Evolutionary conservation across 2,888 invertebrate species (phyloP).

Genomic region (Thera britannica): DNA sequence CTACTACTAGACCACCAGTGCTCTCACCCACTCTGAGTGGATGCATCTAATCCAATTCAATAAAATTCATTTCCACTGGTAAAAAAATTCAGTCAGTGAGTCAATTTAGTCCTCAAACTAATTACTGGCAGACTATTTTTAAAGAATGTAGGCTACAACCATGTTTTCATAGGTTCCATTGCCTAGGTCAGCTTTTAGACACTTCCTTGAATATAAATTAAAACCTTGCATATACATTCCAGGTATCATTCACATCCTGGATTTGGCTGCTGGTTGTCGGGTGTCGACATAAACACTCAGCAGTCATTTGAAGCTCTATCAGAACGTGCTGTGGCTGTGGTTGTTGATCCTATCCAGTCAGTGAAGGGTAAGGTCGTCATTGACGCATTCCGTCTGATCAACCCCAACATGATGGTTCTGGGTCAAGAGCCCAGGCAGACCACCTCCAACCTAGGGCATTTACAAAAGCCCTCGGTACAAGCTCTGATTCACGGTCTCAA

Average conservation of each 20-base stretch:
- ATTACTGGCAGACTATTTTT: no score
- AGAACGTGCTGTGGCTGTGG: slow-evolving; percentile 99
- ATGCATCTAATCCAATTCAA: no score
- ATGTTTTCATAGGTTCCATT: no score
- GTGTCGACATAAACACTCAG: slow-evolving; percentile 99
- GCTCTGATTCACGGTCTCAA: slow-evolving; percentile 99
- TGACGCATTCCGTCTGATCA: slow-evolving; percentile 99
- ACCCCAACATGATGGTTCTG: slow-evolving; percentile 99
- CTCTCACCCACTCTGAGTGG: no score
- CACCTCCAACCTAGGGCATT: slow-evolving; percentile 98
- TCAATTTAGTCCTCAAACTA: no score
- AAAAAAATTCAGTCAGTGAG: no score
- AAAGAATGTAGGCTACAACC: no score
- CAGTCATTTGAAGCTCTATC: slow-evolving; percentile 99
- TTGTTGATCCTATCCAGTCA: slow-evolving; percentile 99
- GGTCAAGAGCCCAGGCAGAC: slow-evolving; percentile 99
- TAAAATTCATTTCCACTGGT: no score
- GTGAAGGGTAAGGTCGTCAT: slow-evolving; percentile 99
- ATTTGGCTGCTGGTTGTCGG: slow-evolving; percentile 99
- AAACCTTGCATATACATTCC: slow-evolving; percentile 37
- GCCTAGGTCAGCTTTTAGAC: no score
- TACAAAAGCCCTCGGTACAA: slow-evolving; percentile 99
- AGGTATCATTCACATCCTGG: slow-evolving; percentile 99
- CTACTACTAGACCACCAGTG: no score
- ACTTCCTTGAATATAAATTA: not conserved